These are phyloP conservation scores for Magallana nippona DNA, from an alignment of 2,888 invertebrate genomes.

Conservation along the genomic window DNA sequence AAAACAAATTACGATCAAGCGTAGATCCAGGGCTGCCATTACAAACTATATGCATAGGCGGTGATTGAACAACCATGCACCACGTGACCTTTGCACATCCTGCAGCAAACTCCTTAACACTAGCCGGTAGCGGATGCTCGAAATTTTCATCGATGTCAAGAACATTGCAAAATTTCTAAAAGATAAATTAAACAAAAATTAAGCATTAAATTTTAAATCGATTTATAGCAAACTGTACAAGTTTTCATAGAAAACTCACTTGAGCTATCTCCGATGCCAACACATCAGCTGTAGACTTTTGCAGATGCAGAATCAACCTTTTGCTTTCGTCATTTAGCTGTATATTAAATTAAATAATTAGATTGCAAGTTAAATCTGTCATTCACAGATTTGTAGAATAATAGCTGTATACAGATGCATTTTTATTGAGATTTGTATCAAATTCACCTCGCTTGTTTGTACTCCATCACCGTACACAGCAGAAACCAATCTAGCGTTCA, in stretches of 20 bases:
- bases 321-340: conserved; percentile 2
- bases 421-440: not conserved
- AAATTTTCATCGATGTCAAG: conserved; percentile 37
- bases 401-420: not conserved
- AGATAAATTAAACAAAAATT: too few species aligned
- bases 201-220: too few species aligned
- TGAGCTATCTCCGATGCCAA: not conserved
- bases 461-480: not conserved
- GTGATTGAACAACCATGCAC: conserved; percentile 38
- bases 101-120: conserved; percentile 28
- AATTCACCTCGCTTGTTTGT: not conserved
- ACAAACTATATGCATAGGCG: conserved; percentile 34
- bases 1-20: conserved; percentile 1
- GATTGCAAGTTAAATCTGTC: not conserved
- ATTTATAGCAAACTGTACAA: too few species aligned
- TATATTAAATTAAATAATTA: not conserved
- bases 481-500: not conserved
- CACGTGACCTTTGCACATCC: conserved; percentile 35
- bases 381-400: not conserved
- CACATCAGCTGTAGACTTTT: not conserved
- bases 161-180: conserved; percentile 30
- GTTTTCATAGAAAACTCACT: too few species aligned
- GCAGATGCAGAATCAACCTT: conserved; percentile 3
- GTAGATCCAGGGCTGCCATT: not conserved
- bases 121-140: conserved; percentile 35